Evolutionary conservation across 2,113 vertebrate species (phyloP).

Genomic region (Sturnus vulgaris): DNA sequence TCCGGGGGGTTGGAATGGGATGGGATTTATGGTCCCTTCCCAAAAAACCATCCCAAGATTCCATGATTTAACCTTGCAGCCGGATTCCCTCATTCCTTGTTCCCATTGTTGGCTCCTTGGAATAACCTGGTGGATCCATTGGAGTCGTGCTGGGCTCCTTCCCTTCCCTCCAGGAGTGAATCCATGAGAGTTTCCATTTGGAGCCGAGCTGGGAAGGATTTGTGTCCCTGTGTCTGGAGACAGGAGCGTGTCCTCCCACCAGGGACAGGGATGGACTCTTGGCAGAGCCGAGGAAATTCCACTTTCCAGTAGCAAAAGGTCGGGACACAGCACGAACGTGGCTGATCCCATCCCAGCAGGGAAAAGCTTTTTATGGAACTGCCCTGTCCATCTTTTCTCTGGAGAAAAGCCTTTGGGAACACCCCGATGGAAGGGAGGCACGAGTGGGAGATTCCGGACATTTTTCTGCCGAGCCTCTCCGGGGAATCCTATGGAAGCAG

Average conservation of each 20-base stretch:
- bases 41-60: neutral
- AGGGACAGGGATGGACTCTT: neutral
- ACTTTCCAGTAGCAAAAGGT: conserved; percentile 59
- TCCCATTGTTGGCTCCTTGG: neutral
- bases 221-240: conserved; percentile 7
- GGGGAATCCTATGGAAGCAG: conserved; percentile 32
- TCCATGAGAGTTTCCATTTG: conserved; percentile 1
- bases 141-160: neutral
- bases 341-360: neutral
- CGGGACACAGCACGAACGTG: neutral
- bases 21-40: neutral
- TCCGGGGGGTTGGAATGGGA: no score
- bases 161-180: neutral
- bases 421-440: neutral
- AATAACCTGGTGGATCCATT: neutral
- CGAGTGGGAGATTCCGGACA: conserved; percentile 2
- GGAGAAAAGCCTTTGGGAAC: neutral
- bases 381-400: neutral
- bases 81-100: neutral
- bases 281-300: neutral
- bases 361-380: conserved; percentile 31
- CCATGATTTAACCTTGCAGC: neutral
- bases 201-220: conserved; percentile 10
- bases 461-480: neutral
- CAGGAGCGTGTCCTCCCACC: conserved; percentile 35